A percentile compares a stretch with the other conserved stretches of the same genome.
These are phyloP conservation scores for Macrosteles quadrilineatus DNA, from an alignment of 1,140 invertebrate genomes.

Conservation along the genomic window DNA sequence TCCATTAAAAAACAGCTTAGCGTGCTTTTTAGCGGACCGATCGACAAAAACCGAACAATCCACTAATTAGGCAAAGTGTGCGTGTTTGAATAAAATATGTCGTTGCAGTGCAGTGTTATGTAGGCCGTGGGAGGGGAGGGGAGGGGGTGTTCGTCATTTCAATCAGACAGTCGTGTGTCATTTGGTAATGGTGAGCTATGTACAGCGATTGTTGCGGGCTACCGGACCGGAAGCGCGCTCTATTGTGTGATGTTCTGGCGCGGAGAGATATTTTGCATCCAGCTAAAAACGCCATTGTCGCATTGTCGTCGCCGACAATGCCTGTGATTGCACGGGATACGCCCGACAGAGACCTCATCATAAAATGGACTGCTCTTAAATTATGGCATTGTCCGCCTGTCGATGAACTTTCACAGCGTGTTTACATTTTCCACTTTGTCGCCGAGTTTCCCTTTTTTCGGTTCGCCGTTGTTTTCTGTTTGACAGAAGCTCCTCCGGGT, in stretches of 20 bases:
- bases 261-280: constrained; percentile 24
- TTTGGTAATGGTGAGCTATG: constrained; percentile 27
- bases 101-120: not conserved
- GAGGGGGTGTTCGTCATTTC: no score
- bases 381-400: constrained; percentile 20
- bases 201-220: constrained; percentile 29
- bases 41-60: not conserved
- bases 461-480: no score
- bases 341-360: constrained; percentile 20
- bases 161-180: constrained; percentile 22
- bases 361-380: constrained; percentile 26
- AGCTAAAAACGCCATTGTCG: constrained; percentile 6
- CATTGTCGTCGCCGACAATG: not conserved
- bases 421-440: constrained; percentile 3
- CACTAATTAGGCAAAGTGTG: constrained; percentile 11
- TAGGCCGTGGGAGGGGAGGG: not conserved
- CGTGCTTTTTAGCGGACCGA: not conserved
- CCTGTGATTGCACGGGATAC: constrained; percentile 9
- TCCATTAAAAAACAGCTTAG: constrained; percentile 11
- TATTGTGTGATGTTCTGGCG: constrained; percentile 15
- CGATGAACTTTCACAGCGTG: constrained; percentile 7
- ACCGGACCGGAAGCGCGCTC: constrained; percentile 15
- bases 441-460: not conserved
- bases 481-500: no score
- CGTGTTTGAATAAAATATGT: constrained; percentile 11